Evolutionary conservation across 1,140 invertebrate genomes (phyloP).

Genomic region (Lordiphosa mommai): DNA sequence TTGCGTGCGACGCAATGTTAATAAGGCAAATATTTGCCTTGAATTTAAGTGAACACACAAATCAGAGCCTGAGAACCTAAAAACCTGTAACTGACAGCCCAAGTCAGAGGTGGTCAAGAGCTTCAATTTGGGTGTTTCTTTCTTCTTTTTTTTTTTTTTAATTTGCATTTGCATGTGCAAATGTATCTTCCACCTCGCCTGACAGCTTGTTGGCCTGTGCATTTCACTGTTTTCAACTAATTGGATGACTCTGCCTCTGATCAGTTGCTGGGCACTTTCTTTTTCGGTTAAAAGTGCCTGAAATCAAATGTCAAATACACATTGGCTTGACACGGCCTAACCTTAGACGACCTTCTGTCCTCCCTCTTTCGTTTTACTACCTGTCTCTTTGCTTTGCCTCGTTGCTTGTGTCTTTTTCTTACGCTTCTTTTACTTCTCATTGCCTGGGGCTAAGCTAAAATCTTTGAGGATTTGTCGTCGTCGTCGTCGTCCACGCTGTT

Average conservation of each 20-base stretch:
- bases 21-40: constrained; percentile 67
- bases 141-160: constrained; percentile 39
- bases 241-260: constrained; percentile 58
- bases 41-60: constrained; percentile 38
- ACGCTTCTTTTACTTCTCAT: constrained; percentile 60
- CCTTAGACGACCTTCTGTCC: constrained; percentile 43
- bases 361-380: constrained; percentile 7
- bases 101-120: constrained; percentile 2
- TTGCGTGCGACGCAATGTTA: constrained; percentile 39
- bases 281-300: no score
- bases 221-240: constrained; percentile 65
- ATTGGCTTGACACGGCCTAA: constrained; percentile 55
- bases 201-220: constrained; percentile 58
- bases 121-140: constrained; percentile 1
- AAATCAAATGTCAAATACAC: constrained; percentile 75
- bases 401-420: constrained; percentile 40
- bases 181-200: constrained; percentile 42
- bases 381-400: constrained; percentile 31
- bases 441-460: constrained; percentile 53
- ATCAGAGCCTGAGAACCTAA: constrained; percentile 1
- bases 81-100: neutral
- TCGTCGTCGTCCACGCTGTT: constrained; percentile 3
- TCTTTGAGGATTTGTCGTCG: constrained; percentile 64
- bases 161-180: constrained; percentile 71
- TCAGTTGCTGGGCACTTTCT: constrained; percentile 49